Conservation (phyloP, 2,888 invertebrate genomes). For the Cheilosia urbana region DNA sequence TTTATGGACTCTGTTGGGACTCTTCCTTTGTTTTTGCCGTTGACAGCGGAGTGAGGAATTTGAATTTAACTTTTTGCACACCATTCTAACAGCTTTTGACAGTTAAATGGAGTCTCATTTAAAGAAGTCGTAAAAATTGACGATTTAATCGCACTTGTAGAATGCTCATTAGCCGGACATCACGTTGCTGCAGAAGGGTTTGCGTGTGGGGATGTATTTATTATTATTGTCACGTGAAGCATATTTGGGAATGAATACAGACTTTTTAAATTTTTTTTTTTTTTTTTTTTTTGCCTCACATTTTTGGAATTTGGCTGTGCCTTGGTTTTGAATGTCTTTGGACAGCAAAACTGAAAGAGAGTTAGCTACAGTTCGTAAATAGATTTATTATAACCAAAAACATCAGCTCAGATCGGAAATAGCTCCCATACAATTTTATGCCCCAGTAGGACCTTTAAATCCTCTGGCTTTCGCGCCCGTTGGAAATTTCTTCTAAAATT, state of each 20-base stretch:
- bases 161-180: conserved; percentile 44
- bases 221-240: conserved; percentile 43
- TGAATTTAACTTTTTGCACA: conserved; percentile 5
- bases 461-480: too few relatives aligned
- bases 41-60: conserved; percentile 18
- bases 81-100: conserved; percentile 39
- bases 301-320: too few relatives aligned
- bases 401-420: too few relatives aligned
- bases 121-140: conserved; percentile 41
- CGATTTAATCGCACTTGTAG: conserved; percentile 47
- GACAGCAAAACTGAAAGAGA: too few relatives aligned
- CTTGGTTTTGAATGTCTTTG: too few relatives aligned
- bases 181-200: conserved; percentile 9
- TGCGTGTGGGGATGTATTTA: conserved; percentile 8
- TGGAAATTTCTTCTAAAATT: too few relatives aligned
- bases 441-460: too few relatives aligned
- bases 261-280: background rate
- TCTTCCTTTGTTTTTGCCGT: conserved; percentile 34
- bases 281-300: too few relatives aligned
- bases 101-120: conserved; percentile 36
- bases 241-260: background rate
- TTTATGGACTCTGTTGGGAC: conserved; percentile 49
- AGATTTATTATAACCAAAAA: too few relatives aligned
- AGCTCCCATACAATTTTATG: too few relatives aligned
- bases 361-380: too few relatives aligned